A percentile compares a stretch with the other conserved stretches of the same genome.
These are phyloP conservation scores for Salvelinus sp. DNA, from an alignment of 2,113 vertebrate genomes.

Conservation along the genomic window DNA sequence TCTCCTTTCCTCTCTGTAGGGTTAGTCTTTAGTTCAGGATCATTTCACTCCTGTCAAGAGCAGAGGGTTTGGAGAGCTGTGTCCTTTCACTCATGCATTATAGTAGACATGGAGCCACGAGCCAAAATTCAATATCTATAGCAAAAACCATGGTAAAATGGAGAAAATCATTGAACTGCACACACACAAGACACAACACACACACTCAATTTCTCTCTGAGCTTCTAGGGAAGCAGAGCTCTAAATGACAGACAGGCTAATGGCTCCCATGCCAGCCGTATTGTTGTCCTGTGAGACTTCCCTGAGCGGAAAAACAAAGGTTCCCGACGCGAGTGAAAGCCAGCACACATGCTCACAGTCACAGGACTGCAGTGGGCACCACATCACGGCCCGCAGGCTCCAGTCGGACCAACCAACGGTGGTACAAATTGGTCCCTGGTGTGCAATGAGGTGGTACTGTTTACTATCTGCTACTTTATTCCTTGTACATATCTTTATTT, in stretches of 20 bases:
- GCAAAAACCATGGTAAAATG: slow-evolving; percentile 6
- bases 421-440: not conserved
- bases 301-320: not conserved
- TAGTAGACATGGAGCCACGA: not conserved
- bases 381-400: not conserved
- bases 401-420: slow-evolving; percentile 8
- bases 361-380: not conserved
- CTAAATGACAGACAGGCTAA: not conserved
- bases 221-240: not conserved
- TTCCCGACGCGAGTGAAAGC: not conserved
- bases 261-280: no score
- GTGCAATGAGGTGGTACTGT: no score
- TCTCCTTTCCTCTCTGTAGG: not conserved
- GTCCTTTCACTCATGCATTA: slow-evolving; percentile 34
- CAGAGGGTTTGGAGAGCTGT: slow-evolving; percentile 32
- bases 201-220: not conserved
- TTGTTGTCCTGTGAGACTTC: no score
- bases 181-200: slow-evolving; percentile 5
- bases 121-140: not conserved
- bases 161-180: not conserved
- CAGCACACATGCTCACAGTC: not conserved
- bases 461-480: no score
- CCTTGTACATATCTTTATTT: no score
- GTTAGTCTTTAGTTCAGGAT: slow-evolving; percentile 45
- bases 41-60: slow-evolving; percentile 46